Percentiles rank a stretch among this genome's conserved stretches.
Conservation (phyloP, 2,113 vertebrate genomes). For the Podiceps cristatus region DNA sequence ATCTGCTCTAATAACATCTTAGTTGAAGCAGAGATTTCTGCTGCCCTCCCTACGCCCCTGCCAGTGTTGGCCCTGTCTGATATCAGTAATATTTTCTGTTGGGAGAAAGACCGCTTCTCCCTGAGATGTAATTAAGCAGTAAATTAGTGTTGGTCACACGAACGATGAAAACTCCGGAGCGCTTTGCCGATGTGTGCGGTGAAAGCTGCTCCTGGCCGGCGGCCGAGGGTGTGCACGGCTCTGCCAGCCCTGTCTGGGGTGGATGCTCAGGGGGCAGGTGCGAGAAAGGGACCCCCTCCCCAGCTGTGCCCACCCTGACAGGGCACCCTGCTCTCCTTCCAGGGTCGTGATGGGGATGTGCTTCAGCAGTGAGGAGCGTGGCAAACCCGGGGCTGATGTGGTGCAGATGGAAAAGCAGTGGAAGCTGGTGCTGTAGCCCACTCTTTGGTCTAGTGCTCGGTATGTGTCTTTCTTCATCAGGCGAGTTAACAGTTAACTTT, state of each 20-base stretch:
- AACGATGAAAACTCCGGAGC: neutral
- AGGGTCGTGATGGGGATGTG: fast-evolving
- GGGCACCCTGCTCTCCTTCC: neutral
- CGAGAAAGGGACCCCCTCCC: neutral
- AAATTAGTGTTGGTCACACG: fast-evolving
- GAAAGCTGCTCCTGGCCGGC: neutral
- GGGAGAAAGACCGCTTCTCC: neutral
- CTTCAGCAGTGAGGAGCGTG: fast-evolving
- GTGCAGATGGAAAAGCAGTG: neutral
- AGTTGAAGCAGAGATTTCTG: neutral
- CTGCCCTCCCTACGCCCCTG: neutral
- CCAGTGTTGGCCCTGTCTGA: neutral
- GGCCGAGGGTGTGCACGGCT: fast-evolving
- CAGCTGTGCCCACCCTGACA: neutral
- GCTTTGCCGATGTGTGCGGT: neutral
- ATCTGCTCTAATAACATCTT: neutral
- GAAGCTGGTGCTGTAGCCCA: neutral
- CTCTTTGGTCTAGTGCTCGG: neutral
- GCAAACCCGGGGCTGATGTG: neutral
- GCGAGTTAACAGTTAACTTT: neutral
- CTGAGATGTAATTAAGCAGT: neutral
- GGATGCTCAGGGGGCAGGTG: fast-evolving
- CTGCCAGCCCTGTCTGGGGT: fast-evolving
- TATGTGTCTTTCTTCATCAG: neutral
- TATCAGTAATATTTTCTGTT: neutral